A percentile compares a stretch with the other conserved stretches of the same genome.
These are phyloP conservation scores for Cephonodes hylas DNA, from an alignment of 2,888 invertebrate genomes.

Conservation along the genomic window DNA sequence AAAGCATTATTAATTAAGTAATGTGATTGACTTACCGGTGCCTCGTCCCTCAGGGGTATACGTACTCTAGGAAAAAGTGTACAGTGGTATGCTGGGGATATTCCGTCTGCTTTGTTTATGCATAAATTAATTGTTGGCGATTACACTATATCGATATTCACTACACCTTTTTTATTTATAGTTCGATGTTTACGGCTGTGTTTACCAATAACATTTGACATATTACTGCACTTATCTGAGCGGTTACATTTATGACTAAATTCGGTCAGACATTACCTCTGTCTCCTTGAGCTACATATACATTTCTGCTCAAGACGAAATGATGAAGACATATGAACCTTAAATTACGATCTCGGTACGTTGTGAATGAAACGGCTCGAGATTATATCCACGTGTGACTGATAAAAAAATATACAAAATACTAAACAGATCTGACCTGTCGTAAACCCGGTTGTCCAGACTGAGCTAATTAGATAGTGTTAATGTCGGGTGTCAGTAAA, in stretches of 20 bases:
- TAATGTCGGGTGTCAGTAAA: background rate
- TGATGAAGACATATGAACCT: conserved; percentile 2
- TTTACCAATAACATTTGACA: background rate
- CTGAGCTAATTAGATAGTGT: background rate
- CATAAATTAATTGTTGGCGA: conserved; percentile 9
- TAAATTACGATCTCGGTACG: background rate
- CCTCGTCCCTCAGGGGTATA: too few relatives aligned
- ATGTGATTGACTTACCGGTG: background rate
- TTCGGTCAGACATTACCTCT: conserved; percentile 6
- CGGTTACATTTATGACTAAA: conserved; percentile 2
- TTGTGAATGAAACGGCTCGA: conserved; percentile 3
- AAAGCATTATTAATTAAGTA: background rate
- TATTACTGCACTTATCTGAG: conserved; percentile 8
- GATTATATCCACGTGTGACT: too few relatives aligned
- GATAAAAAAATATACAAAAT: background rate
- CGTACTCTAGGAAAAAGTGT: background rate
- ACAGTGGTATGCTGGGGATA: conserved; percentile 39
- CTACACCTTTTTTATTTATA: conserved; percentile 13
- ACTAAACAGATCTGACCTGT: background rate
- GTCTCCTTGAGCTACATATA: conserved; percentile 4
- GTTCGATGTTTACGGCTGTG: background rate
- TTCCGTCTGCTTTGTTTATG: conserved; percentile 34
- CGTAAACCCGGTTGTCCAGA: background rate
- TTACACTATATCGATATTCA: too few relatives aligned
- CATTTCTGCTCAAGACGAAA: background rate